Base-by-base conservation (phyloP, 1,140 invertebrate genomes). In the Ceratosolen fusciceps region DNA sequence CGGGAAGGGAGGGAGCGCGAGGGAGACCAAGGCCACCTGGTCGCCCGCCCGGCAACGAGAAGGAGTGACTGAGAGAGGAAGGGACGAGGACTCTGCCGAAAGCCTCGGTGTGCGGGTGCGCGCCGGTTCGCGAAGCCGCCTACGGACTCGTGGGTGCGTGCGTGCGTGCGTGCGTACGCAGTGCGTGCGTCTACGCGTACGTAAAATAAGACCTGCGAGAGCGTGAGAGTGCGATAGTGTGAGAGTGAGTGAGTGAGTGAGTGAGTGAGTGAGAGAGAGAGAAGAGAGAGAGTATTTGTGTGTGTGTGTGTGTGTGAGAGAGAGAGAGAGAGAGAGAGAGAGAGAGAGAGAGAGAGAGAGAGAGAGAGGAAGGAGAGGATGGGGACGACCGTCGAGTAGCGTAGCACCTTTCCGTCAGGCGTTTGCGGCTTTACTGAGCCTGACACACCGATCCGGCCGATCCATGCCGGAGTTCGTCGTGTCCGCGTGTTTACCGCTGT, bases 381-480 rank as follows among this genome's bases (percentile, higher is more conserved):
- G 65, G n/a, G n/a, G 70, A 52, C 60, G 37, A 47, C 65, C 70
- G 60, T 60, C 60, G 80, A 74, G 37, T 43, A 72, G 68, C 74
- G 70, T 74, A 81, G 74, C 75, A 80, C 80, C 80, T 74, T 78
- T 77, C 76, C 75, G 80, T 75, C 71, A 62, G 75, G 80, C 80
- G 80, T 81, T 70, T 74, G 80, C 80, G 76, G 76, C 71, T 77
- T 58, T 70, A 81, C 80, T 81, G 80, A 81, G 71, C 74, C 52
- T 37, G 60, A 65, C 31, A 65, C 60, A n/a, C 60, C 31, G 31
- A 65, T 65, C 19, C 60, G 19, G 9, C 58, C 12, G 58, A 62
- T 62, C 31, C 29, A 16, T 37, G 19, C 60, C 60, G 60, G 37
- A 37, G 60, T 31, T 65, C 31, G 3, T 65, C 31, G 3, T 37